phyloP scores from a whole-genome alignment of 2,113 vertebrate species.

The Dromiciops gliroides region DNA sequence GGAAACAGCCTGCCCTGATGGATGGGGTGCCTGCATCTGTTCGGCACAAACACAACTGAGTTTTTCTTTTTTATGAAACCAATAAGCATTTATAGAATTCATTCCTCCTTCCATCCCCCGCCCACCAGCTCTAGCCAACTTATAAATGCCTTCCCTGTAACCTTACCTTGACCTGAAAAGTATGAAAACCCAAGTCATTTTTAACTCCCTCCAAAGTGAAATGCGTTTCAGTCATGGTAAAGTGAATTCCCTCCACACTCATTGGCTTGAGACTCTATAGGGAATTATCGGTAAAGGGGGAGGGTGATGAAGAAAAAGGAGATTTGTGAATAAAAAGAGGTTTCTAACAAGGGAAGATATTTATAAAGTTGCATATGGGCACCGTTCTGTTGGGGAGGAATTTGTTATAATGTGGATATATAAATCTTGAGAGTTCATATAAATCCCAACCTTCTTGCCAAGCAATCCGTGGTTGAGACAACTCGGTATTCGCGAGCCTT shows the following conservation, averaged over 20 bases:
- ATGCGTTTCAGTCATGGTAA: slow-evolving; percentile 70
- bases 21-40: slow-evolving; percentile 68
- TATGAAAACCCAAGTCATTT: slow-evolving; percentile 73
- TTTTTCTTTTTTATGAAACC: slow-evolving; percentile 78
- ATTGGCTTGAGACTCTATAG: slow-evolving; percentile 54
- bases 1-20: slow-evolving; percentile 70
- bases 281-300: slow-evolving; percentile 49
- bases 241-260: slow-evolving; percentile 72
- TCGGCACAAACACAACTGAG: slow-evolving; percentile 68
- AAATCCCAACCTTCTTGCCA: slow-evolving; percentile 57
- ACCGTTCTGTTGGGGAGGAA: slow-evolving; percentile 71
- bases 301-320: slow-evolving; percentile 50
- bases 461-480: slow-evolving; percentile 69
- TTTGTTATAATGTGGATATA: slow-evolving; percentile 78
- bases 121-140: slow-evolving; percentile 57
- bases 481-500: slow-evolving; percentile 36
- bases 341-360: slow-evolving; percentile 74
- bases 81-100: slow-evolving; percentile 76
- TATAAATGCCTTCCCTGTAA: slow-evolving; percentile 70
- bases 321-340: slow-evolving; percentile 71
- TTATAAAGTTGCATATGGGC: slow-evolving; percentile 75
- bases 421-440: slow-evolving; percentile 75
- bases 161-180: slow-evolving; percentile 70
- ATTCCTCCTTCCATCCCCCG: slow-evolving; percentile 50
- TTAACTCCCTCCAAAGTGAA: slow-evolving; percentile 71